A percentile compares a stretch with the other conserved stretches of the same genome.
phyloP scores from a whole-genome alignment of 2,888 invertebrate genomes.

The Timema cristinae region DNA sequence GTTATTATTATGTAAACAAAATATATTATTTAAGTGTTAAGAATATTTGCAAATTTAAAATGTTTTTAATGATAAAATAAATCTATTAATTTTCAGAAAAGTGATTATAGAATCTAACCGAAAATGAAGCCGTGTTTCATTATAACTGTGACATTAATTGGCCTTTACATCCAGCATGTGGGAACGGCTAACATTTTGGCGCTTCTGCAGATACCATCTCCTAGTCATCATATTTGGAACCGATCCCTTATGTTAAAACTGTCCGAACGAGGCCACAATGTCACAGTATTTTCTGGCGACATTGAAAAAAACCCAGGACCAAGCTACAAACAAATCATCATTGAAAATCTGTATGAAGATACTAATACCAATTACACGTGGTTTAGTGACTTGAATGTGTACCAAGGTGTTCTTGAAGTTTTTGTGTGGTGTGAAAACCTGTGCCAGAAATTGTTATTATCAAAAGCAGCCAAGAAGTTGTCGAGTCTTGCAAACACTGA shows the following conservation, averaged over 20 bases:
- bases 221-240: slow-evolving; percentile 30
- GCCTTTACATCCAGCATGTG: no score
- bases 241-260: slow-evolving; percentile 22
- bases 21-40: no score
- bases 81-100: no score
- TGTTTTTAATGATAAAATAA: no score
- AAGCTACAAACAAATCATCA: slow-evolving; percentile 23
- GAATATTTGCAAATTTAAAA: no score
- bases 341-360: slow-evolving; percentile 25
- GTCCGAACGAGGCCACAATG: slow-evolving; percentile 26
- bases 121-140: no score
- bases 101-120: no score
- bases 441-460: slow-evolving; percentile 18
- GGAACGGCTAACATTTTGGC: slow-evolving; percentile 24
- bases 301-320: slow-evolving; percentile 22
- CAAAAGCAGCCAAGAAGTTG: slow-evolving; percentile 23
- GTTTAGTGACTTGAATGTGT: background rate
- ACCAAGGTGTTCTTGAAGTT: background rate
- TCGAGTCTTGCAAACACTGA: slow-evolving; percentile 16
- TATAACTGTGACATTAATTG: no score
- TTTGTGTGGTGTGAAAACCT: background rate
- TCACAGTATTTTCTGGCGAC: slow-evolving; percentile 29
- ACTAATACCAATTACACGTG: background rate
- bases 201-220: slow-evolving; percentile 24
- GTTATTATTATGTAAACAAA: no score